These are phyloP conservation scores for Acanthoscelides obtectus DNA, from an alignment of 2,888 invertebrate species.

Conservation along the genomic window DNA sequence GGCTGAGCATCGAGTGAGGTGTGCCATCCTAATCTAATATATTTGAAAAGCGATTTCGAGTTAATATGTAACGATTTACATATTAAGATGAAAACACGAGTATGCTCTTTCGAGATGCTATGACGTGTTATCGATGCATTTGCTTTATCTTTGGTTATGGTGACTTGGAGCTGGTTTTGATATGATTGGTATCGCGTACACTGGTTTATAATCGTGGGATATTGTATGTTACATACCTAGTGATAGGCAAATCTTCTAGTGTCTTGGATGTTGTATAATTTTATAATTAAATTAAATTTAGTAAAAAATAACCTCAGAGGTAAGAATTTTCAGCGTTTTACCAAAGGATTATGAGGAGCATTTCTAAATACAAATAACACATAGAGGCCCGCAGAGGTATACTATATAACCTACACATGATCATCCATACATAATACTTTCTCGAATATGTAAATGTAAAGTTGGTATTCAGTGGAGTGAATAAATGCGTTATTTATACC, in stretches of 20 bases:
- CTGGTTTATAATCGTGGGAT: neutral
- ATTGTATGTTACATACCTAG: neutral
- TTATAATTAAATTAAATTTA: too few relatives aligned
- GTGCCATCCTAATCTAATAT: neutral
- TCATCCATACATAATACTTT: neutral
- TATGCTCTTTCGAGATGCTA: neutral
- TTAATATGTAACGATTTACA: neutral
- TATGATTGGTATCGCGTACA: neutral
- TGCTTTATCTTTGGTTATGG: neutral
- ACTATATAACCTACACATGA: too few relatives aligned
- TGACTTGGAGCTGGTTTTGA: neutral
- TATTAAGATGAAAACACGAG: neutral
- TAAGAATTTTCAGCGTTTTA: too few relatives aligned
- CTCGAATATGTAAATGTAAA: neutral
- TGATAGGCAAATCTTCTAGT: neutral
- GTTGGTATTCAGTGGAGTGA: neutral
- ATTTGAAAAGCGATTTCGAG: neutral
- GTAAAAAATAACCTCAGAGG: too few relatives aligned
- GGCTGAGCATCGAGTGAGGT: neutral
- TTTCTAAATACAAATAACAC: too few relatives aligned
- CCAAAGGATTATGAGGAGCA: too few relatives aligned
- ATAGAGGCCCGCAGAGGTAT: too few relatives aligned
- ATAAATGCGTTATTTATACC: neutral
- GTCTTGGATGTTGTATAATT: neutral
- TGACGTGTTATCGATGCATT: neutral